Evolutionary conservation across 2,888 invertebrate genomes (phyloP).

Genomic region (Apamea epomidion): DNA sequence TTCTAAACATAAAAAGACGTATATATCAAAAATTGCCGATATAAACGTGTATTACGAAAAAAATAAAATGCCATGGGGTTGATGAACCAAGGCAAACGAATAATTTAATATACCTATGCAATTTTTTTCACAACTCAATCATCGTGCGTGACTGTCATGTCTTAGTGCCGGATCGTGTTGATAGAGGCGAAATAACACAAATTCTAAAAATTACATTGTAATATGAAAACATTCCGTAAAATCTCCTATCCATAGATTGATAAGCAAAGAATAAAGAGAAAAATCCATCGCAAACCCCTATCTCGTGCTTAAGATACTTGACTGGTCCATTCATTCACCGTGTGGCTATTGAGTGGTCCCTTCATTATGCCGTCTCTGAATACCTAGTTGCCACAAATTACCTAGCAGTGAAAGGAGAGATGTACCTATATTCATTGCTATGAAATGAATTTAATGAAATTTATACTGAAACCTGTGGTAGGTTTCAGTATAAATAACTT

Average conservation of each 20-base stretch:
- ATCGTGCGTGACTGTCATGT: not conserved
- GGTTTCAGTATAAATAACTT: not conserved
- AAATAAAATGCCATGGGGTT: no score
- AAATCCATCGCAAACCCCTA: not conserved
- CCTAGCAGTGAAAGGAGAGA: not conserved
- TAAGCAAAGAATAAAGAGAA: not conserved
- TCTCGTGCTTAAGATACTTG: not conserved
- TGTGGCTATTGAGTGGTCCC: conserved; percentile 4
- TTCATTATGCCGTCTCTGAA: conserved; percentile 14
- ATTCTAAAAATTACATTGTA: not conserved
- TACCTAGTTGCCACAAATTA: not conserved
- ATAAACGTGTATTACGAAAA: no score
- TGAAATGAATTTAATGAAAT: no score
- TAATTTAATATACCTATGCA: no score
- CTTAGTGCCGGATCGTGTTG: not conserved
- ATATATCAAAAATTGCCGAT: no score
- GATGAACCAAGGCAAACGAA: no score
- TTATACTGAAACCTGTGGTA: not conserved
- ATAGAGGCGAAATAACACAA: no score
- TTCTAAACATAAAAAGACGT: not conserved
- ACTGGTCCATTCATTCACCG: conserved; percentile 1
- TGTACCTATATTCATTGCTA: not conserved
- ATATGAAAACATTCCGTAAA: not conserved
- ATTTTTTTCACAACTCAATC: not conserved
- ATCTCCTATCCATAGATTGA: not conserved